These are phyloP conservation scores for Glandiceps talaboti DNA, from an alignment of 53 echinoderm and acorn worm genomes.

Conservation along the genomic window DNA sequence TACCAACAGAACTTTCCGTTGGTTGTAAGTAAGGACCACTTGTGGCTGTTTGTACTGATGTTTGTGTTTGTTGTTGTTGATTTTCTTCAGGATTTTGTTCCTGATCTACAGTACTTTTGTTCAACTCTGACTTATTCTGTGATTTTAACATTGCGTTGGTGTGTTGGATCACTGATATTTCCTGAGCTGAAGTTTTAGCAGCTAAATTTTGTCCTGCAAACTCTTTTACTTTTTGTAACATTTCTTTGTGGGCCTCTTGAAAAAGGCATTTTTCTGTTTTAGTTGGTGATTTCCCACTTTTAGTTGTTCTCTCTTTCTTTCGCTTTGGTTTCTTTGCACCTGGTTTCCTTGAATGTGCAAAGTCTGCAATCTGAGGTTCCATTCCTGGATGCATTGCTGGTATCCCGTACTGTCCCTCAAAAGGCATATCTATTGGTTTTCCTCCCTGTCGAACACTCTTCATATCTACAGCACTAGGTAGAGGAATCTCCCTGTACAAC, in stretches of 20 bases:
- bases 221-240: neutral
- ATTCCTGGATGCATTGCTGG: neutral
- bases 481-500: neutral
- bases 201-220: neutral
- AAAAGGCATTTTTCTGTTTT: neutral
- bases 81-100: neutral
- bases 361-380: neutral
- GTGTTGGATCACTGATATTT: neutral
- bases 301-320: neutral
- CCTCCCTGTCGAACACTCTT: neutral
- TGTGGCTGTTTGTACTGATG: neutral
- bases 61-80: neutral
- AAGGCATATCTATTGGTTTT: neutral
- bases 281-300: too few species aligned
- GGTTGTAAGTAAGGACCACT: neutral
- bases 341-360: neutral
- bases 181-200: neutral
- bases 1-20: neutral
- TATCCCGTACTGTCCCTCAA: neutral
- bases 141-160: neutral
- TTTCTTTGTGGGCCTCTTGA: neutral
- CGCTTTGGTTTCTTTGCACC: neutral
- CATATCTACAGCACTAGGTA: neutral
- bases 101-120: neutral
- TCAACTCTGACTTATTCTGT: neutral